Evolutionary conservation across 2,113 vertebrate species (phyloP), one percentile per base, ranked within the genome.

Genomic region (Centropus bengalensis): DNA sequence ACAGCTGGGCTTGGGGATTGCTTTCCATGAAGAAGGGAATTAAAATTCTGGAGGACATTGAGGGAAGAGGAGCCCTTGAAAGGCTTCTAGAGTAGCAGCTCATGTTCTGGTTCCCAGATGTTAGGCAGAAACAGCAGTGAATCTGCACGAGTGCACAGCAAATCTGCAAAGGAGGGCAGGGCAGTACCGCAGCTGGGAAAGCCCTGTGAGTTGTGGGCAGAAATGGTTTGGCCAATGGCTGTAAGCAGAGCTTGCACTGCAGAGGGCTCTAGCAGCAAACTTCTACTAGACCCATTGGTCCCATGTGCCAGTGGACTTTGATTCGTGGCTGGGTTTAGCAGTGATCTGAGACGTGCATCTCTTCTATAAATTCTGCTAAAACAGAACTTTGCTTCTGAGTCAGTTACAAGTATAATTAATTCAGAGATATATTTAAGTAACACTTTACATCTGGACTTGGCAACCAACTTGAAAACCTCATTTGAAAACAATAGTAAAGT

Each of bases 351-450:
- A 32, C 73, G 92, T 93, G n/a, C 4, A 1, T 73, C 83, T 86
- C 66, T 92, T 79, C 67, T 74, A 33, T 78, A 86, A 88, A 85
- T 86, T 88, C 63, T 82, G 49, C 32, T 84, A 78, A 87, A 92
- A 66, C 24, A 89, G 55, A 73, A 22, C 70, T 84, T 94, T 3
- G 1, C 6, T 66, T 89, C 45, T 73, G 74, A 91, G 75, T 87
- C 30, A 27, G 19, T 88, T 84, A 58, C 71, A 91, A 74, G 58
- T 26, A 0, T 20, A 79, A 45, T 78, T 92, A 92, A 69, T 69
- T 87, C 74, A 82, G 66, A 66, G 70, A 69, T 89, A 66, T 54
- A 63, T 91, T 91, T 67, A 93, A 94, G 74, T 92, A 95, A 89
- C 40, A 26, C 27, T 83, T 90, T 91, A 84, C 77, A 86, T 82